These are phyloP conservation scores for Rhagophthalmus giganteus DNA, from an alignment of 2,888 invertebrate species.

Conservation along the genomic window DNA sequence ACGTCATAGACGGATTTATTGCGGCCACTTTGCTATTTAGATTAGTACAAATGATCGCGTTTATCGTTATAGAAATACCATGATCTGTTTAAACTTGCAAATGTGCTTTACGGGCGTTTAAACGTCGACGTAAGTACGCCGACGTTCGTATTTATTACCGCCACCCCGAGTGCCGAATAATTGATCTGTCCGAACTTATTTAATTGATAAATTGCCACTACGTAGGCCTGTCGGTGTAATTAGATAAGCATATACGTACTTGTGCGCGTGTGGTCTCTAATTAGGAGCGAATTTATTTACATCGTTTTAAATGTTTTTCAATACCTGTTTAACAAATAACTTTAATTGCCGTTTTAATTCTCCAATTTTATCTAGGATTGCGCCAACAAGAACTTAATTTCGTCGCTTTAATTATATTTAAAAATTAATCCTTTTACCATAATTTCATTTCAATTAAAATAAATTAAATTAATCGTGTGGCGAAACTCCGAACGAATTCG, in stretches of 20 bases:
- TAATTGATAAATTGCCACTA: not conserved
- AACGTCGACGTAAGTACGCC: not conserved
- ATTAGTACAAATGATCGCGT: slow-evolving; percentile 18
- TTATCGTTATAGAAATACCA: slow-evolving; percentile 10
- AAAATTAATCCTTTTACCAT: no score
- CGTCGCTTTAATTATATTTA: no score
- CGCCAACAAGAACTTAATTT: no score
- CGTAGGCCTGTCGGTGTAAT: slow-evolving; percentile 9
- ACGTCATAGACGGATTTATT: slow-evolving; percentile 14
- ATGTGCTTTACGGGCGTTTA: slow-evolving; percentile 8
- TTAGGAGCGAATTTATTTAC: slow-evolving; percentile 12
- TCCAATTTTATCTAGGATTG: no score
- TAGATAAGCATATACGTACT: not conserved
- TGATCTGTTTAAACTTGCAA: slow-evolving; percentile 15
- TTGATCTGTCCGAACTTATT: not conserved
- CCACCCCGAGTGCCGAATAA: not conserved
- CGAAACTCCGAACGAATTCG: not conserved
- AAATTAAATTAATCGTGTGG: not conserved
- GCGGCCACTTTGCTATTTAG: slow-evolving; percentile 16
- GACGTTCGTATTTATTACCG: slow-evolving; percentile 1
- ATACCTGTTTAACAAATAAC: slow-evolving; percentile 3
- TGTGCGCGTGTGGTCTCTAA: slow-evolving; percentile 4
- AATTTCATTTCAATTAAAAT: not conserved
- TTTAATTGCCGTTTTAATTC: slow-evolving; percentile 9
- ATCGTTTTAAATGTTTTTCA: slow-evolving; percentile 8